Percentiles rank a stretch among this genome's conserved stretches.
These are phyloP conservation scores for Podilymbus podiceps DNA, from an alignment of 2,113 vertebrate genomes.

Conservation along the genomic window DNA sequence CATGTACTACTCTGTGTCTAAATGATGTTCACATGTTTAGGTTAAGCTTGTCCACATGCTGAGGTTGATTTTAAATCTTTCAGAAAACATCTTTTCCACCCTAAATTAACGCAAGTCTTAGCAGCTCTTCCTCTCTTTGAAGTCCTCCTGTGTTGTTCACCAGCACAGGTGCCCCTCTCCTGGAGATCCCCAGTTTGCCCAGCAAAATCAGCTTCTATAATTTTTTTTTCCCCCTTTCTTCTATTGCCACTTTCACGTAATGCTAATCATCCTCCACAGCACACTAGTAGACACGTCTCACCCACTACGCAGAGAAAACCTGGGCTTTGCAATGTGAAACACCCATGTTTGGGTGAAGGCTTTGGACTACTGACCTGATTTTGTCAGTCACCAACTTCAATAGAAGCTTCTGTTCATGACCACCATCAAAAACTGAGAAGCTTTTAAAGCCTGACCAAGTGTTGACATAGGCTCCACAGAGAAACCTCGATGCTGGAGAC, in stretches of 20 bases:
- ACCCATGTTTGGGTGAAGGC: rapidly evolving
- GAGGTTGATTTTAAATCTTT: too few species aligned
- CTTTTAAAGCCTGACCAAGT: neutral
- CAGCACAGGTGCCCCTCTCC: neutral
- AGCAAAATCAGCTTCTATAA: neutral
- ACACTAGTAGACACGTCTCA: neutral
- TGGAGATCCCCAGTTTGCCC: neutral
- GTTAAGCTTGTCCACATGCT: too few species aligned
- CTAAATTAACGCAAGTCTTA: neutral
- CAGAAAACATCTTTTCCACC: neutral
- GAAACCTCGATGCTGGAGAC: neutral
- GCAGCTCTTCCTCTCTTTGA: neutral
- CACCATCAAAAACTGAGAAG: neutral
- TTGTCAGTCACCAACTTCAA: neutral
- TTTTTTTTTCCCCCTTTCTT: neutral
- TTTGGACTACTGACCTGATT: neutral
- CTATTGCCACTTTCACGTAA: neutral
- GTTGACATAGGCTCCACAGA: neutral
- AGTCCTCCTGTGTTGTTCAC: neutral
- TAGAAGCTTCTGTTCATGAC: neutral
- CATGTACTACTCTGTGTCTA: neutral
- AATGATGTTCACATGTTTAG: neutral
- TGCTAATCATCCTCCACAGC: neutral
- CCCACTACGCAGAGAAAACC: rapidly evolving
- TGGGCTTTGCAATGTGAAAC: neutral